Percentiles rank a stretch among this genome's conserved stretches.
These are phyloP conservation scores for Alviniconcha marisindica DNA, from an alignment of 1,140 invertebrate genomes.

Conservation along the genomic window DNA sequence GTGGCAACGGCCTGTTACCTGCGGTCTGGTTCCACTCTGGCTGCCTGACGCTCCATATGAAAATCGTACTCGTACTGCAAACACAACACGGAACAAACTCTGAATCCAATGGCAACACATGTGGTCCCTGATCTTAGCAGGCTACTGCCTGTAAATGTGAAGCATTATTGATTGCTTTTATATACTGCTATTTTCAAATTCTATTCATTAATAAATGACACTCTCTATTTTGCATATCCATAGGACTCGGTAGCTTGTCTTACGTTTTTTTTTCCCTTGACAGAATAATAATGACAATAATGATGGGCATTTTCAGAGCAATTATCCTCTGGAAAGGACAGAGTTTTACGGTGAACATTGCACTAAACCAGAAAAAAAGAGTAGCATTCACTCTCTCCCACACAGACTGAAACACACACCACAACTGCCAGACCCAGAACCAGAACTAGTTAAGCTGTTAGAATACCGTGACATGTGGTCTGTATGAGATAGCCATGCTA, in stretches of 20 bases:
- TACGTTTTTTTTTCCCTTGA: no score
- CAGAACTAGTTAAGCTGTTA: no score
- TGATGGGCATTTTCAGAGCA: no score
- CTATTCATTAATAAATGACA: background rate
- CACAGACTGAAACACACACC: background rate
- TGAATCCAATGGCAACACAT: no score
- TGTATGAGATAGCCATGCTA: background rate
- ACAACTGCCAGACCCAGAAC: no score
- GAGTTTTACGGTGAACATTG: no score
- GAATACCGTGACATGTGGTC: background rate
- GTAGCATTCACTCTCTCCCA: background rate
- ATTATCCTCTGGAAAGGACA: no score
- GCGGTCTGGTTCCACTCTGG: slow-evolving; percentile 7
- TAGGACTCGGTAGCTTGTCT: no score
- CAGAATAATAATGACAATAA: no score
- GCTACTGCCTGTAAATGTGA: no score
- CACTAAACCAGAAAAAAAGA: background rate
- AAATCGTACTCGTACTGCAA: slow-evolving; percentile 44
- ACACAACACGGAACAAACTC: background rate
- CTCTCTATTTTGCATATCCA: no score
- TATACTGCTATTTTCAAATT: background rate
- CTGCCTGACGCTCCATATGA: slow-evolving; percentile 29
- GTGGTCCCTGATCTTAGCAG: no score
- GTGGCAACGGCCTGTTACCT: background rate
- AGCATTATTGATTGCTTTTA: background rate